A percentile compares a stretch with the other conserved stretches of the same genome.
These are phyloP conservation scores for Heptranchias perlo DNA, from an alignment of 2,113 vertebrate genomes.

Conservation along the genomic window DNA sequence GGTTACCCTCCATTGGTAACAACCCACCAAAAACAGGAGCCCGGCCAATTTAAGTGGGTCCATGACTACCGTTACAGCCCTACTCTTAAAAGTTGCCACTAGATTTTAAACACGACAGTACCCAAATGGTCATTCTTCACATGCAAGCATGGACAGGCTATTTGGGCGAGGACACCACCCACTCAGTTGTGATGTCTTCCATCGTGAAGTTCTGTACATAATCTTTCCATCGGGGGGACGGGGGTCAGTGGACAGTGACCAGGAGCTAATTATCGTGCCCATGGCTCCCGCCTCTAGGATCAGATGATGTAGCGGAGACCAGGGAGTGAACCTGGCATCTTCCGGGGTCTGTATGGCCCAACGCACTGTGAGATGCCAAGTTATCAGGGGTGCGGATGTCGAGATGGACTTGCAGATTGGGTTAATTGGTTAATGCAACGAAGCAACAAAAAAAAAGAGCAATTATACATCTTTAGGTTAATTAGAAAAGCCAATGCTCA, in stretches of 20 bases:
- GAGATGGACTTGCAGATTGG: neutral
- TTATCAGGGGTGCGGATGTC: neutral
- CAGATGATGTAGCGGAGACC: neutral
- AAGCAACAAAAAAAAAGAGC: neutral
- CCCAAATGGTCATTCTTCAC: neutral
- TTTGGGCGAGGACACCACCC: neutral
- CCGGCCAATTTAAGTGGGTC: neutral
- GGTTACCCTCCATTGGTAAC: neutral
- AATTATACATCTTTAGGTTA: neutral
- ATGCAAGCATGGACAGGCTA: neutral
- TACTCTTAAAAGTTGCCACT: neutral
- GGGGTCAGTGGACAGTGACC: neutral
- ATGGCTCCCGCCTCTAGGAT: neutral
- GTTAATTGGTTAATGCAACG: neutral
- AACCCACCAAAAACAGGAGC: neutral
- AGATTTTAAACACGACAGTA: neutral
- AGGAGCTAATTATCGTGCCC: neutral
- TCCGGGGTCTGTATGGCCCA: too few relatives aligned
- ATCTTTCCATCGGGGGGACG: too few relatives aligned
- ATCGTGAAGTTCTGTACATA: neutral
- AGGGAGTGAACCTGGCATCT: neutral
- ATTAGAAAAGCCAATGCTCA: slow-evolving; percentile 40
- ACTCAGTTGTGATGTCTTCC: neutral
- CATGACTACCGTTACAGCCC: neutral
- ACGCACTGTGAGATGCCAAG: neutral